Evolutionary conservation across 2,888 invertebrate species (phyloP).

Genomic region (Brassicogethes aeneus): DNA sequence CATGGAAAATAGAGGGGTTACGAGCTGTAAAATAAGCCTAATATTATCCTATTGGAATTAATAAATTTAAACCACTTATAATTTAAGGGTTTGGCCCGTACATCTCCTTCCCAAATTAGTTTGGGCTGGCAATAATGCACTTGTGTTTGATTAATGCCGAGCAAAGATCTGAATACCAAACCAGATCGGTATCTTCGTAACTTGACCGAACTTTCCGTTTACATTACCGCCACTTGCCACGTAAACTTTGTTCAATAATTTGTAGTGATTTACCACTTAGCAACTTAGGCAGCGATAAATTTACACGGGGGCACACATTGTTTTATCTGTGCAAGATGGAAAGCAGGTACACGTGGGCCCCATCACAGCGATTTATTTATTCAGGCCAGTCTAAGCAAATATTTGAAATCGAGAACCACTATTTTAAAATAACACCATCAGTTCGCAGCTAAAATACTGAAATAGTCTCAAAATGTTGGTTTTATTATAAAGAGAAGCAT

Average conservation of each 20-base stretch:
- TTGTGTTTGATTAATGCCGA: constrained; percentile 19
- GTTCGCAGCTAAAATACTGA: too few relatives aligned
- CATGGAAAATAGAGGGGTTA: too few relatives aligned
- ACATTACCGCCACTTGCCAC: neutral
- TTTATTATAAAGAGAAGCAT: too few relatives aligned
- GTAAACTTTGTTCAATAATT: neutral
- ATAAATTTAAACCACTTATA: too few relatives aligned
- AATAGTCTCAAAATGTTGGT: too few relatives aligned
- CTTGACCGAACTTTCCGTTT: neutral
- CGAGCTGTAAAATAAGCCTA: too few relatives aligned
- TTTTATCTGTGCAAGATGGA: neutral
- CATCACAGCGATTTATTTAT: neutral
- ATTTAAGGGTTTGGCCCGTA: too few relatives aligned
- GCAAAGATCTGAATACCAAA: constrained; percentile 16
- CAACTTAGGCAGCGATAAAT: neutral
- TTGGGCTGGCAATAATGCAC: constrained; percentile 17
- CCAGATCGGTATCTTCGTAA: neutral
- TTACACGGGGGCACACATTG: neutral
- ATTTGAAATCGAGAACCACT: too few relatives aligned
- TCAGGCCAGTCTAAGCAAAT: too few relatives aligned
- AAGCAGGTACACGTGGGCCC: neutral
- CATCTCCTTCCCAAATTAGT: constrained; percentile 17
- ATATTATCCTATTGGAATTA: too few relatives aligned
- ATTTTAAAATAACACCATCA: too few relatives aligned
- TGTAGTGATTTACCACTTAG: neutral